Evolutionary conservation across 1,140 invertebrate species (phyloP).

Genomic region (Leguminivora glycinivorella): DNA sequence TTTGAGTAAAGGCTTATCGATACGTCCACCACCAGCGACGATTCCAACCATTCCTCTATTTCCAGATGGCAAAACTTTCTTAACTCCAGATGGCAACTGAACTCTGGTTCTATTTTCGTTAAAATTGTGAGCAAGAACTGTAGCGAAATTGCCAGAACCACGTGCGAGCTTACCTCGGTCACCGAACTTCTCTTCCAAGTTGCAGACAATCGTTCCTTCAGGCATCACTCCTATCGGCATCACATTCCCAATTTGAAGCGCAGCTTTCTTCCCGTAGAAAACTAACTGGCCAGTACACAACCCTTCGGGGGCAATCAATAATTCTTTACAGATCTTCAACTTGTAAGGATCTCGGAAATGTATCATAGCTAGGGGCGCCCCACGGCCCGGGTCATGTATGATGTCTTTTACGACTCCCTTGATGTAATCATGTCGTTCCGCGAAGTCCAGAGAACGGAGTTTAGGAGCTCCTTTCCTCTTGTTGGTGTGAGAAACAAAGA

Average conservation of each 20-base stretch:
- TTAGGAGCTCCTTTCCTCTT: conserved; percentile 99
- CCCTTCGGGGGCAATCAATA: conserved; percentile 99
- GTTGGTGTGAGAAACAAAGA: conserved; percentile 98
- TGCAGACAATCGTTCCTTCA: conserved; percentile 99
- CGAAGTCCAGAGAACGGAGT: conserved; percentile 96
- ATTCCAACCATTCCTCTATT: conserved; percentile 99
- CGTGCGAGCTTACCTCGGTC: conserved; percentile 97
- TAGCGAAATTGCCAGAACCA: conserved; percentile 99
- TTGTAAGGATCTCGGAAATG: conserved; percentile 99
- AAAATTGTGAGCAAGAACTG: conserved; percentile 98
- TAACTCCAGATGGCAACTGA: conserved; percentile 99
- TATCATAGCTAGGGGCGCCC: conserved; percentile 97
- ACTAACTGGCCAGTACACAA: conserved; percentile 99
- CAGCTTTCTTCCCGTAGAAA: conserved; percentile 99
- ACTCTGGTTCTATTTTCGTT: conserved; percentile 97
- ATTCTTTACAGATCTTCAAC: conserved; percentile 97
- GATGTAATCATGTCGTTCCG: conserved; percentile 99
- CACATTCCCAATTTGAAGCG: conserved; percentile 91
- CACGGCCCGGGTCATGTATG: conserved; percentile 99
- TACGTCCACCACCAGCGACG: conserved; percentile 99
- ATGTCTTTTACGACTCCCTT: conserved; percentile 99
- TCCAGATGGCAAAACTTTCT: conserved; percentile 98
- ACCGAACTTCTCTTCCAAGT: conserved; percentile 99
- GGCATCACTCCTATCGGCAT: conserved; percentile 98
- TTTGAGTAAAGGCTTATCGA: conserved; percentile 99